Conservation (phyloP, 2,113 vertebrate genomes). For the Phocoena phocoena region DNA sequence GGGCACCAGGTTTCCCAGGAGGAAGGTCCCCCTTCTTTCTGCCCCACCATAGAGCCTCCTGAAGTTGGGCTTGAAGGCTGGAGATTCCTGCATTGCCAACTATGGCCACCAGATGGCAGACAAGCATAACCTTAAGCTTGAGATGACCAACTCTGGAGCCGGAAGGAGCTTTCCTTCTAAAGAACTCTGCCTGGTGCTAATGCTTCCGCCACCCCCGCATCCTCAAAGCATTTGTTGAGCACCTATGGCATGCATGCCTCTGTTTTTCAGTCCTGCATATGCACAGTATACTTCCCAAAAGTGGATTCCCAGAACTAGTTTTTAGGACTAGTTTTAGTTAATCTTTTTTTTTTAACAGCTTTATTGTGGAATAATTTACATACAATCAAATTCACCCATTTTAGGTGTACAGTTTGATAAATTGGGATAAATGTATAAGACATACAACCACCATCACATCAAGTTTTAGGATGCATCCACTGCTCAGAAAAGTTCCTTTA, state of each 20-base stretch:
- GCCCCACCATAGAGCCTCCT: background rate
- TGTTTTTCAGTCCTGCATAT: background rate
- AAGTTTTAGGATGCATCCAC: background rate
- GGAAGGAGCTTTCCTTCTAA: background rate
- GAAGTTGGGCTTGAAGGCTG: background rate
- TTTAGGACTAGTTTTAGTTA: background rate
- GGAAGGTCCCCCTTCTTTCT: background rate
- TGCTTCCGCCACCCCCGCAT: background rate
- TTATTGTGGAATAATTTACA: background rate
- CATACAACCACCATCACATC: background rate
- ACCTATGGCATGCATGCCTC: background rate
- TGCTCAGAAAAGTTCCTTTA: background rate
- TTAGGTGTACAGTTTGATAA: background rate
- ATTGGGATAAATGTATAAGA: background rate
- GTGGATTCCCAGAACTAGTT: background rate
- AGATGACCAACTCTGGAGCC: background rate
- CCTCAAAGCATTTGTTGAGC: background rate
- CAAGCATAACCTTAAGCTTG: background rate
- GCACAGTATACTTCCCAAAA: background rate
- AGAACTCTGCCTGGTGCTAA: background rate
- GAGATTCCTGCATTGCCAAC: background rate
- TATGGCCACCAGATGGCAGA: constrained; percentile 10
- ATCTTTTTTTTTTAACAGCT: constrained; percentile 23
- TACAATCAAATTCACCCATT: background rate
- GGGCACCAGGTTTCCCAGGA: background rate